Percentiles rank a stretch among this genome's conserved stretches.
These are phyloP conservation scores for Nemopilema nomurai DNA, from an alignment of 30 jellyfish, hydroid and myxozoan species.

Conservation along the genomic window DNA sequence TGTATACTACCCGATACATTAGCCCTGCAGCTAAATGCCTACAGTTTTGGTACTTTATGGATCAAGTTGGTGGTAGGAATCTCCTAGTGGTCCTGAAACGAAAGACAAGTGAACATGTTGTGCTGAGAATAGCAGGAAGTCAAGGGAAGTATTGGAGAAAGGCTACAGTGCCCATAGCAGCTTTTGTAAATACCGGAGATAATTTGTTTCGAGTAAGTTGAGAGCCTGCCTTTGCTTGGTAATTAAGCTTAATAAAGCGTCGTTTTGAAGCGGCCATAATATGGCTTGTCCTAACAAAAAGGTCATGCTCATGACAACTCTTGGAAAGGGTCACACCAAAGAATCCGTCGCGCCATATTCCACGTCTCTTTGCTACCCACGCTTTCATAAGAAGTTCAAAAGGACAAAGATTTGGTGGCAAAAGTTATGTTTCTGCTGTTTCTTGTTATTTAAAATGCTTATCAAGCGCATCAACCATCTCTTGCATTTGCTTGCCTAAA, in stretches of 20 bases:
- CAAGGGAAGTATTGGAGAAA: slow-evolving; percentile 58
- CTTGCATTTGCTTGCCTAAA: no score
- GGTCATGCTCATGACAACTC: no score
- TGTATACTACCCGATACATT: slow-evolving; percentile 53
- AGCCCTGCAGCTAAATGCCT: slow-evolving; percentile 43
- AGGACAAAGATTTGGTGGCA: no score
- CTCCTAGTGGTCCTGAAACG: slow-evolving; percentile 39
- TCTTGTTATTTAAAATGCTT: no score
- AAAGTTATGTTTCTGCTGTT: no score
- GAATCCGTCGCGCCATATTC: no score
- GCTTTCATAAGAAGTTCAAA: no score
- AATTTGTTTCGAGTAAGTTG: slow-evolving; percentile 36
- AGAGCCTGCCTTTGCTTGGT: no score
- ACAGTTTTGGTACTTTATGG: slow-evolving; percentile 69
- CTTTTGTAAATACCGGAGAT: slow-evolving; percentile 4
- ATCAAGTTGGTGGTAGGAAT: slow-evolving; percentile 4
- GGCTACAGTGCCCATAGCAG: slow-evolving; percentile 19
- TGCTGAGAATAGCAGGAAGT: slow-evolving; percentile 25
- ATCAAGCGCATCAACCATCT: no score
- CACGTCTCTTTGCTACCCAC: no score
- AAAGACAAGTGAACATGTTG: neutral
- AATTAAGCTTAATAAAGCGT: neutral
- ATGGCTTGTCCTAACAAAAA: no score
- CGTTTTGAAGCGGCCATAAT: neutral
- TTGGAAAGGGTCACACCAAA: no score